Conservation (phyloP, 2,888 invertebrate species). For the Pantelozetes paolii region DNA sequence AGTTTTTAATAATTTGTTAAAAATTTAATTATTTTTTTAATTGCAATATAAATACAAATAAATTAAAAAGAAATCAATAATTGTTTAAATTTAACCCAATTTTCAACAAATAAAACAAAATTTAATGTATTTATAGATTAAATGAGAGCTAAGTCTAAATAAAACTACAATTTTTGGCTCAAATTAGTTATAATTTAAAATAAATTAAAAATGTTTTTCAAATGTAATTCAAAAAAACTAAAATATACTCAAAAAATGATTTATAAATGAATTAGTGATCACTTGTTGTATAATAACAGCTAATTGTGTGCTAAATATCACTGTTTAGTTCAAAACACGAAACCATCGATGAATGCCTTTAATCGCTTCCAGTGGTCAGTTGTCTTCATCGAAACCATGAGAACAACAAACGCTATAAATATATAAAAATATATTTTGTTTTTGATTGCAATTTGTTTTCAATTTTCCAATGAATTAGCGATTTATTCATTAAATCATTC, state of each 20-base stretch:
- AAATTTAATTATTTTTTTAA: too few relatives aligned
- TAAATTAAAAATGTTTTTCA: not conserved
- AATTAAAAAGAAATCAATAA: too few relatives aligned
- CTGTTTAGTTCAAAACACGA: too few relatives aligned
- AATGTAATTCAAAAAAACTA: too few relatives aligned
- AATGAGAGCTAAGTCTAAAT: not conserved
- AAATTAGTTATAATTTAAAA: not conserved
- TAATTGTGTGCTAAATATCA: not conserved
- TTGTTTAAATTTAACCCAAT: too few relatives aligned
- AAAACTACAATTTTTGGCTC: constrained; percentile 10
- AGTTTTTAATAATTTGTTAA: too few relatives aligned
- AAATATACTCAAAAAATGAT: too few relatives aligned
- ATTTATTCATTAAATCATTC: too few relatives aligned
- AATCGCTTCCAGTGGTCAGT: not conserved
- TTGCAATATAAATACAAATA: too few relatives aligned
- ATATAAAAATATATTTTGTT: too few relatives aligned
- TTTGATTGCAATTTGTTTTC: not conserved
- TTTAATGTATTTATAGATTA: not conserved
- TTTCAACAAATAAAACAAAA: too few relatives aligned
- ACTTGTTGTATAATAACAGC: not conserved
- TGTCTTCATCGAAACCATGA: not conserved
- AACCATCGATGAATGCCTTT: not conserved
- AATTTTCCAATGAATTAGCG: too few relatives aligned
- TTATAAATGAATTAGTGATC: not conserved
- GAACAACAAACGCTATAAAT: constrained; percentile 15